Evolutionary conservation across 2,113 vertebrate species (phyloP), one percentile per base, ranked within the genome.

Genomic region (Machaerirhynchus nigripectus): DNA sequence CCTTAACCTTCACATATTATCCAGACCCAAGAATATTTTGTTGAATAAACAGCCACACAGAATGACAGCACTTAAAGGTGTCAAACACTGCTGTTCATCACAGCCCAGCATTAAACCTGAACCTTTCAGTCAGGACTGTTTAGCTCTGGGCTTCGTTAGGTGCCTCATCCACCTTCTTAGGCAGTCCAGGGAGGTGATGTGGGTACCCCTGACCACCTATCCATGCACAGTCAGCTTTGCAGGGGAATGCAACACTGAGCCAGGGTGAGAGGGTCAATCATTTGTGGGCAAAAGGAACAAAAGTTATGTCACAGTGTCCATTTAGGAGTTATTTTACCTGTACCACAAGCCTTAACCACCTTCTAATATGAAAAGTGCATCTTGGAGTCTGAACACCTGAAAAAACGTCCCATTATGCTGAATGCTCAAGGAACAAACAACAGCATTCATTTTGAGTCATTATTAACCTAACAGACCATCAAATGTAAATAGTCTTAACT

Each of bases 391-490:
- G 47, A 95, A 47, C 9, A 91, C 42, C 15, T 81, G 49, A 67
- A 52, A 27, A 31, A 56, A 9, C 50, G 18, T 64, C 42, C 61
- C 26, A 46, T 44, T n/a, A 74, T 57, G 46, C 37, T 40, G 88
- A 74, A 86, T 74, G 81, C 80, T 90, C 56, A 56, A 56, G 65
- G 53, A 81, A 78, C 22, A 90, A 87, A 70, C n/a, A 53, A 60
- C 13, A 10, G 37, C 65, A 44, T 71, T 49, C 4, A 63, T 81
- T 93, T 68, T n/a, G 42, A 81, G 77, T 85, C 42, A 78, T 90
- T 64, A 87, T 71, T 89, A 93, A 95, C 64, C 81, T 81, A 95
- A 93, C 56, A 67, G 90, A 82, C 73, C 87, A 84, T 84, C 84
- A 87, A 78, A 93, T 78, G 64, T 50, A 92, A 93, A 83, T 44